Evolutionary conservation across 2,888 invertebrate species (phyloP).

Genomic region (Brachypalpus laphriformis): DNA sequence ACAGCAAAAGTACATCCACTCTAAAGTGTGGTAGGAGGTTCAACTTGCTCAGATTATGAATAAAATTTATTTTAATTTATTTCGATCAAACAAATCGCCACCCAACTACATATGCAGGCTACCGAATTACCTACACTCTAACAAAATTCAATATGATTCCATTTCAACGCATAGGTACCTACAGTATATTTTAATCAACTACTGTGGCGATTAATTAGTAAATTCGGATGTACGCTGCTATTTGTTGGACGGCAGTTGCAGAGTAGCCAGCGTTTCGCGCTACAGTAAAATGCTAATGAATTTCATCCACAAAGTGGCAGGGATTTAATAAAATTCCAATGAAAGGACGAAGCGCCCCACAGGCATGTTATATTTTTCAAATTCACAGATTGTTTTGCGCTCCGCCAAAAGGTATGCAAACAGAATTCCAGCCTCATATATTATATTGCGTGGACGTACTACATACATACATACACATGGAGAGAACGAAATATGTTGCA

Average conservation of each 20-base stretch:
- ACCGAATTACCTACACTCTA: neutral
- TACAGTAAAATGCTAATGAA: neutral
- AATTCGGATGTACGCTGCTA: constrained; percentile 13
- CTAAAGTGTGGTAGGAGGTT: neutral
- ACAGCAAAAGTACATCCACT: neutral
- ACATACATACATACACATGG: too few species aligned
- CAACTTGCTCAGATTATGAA: constrained; percentile 33
- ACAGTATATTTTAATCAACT: constrained; percentile 32
- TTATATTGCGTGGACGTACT: neutral
- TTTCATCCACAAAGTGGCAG: neutral
- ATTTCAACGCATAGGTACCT: neutral
- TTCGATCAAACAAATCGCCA: constrained; percentile 30
- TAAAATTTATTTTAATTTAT: constrained; percentile 54
- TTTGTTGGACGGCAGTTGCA: neutral
- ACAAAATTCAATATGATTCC: neutral
- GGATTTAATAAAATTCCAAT: neutral
- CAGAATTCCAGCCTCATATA: neutral
- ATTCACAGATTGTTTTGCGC: neutral
- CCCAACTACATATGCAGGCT: neutral
- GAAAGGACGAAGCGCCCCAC: neutral
- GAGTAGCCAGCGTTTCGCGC: neutral
- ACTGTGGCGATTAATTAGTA: constrained; percentile 42
- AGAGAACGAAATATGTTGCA: neutral
- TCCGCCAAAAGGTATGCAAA: constrained; percentile 1
- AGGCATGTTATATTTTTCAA: neutral